These are phyloP conservation scores for Diloba caeruleocephala DNA, from an alignment of 2,888 invertebrate genomes.

Conservation along the genomic window DNA sequence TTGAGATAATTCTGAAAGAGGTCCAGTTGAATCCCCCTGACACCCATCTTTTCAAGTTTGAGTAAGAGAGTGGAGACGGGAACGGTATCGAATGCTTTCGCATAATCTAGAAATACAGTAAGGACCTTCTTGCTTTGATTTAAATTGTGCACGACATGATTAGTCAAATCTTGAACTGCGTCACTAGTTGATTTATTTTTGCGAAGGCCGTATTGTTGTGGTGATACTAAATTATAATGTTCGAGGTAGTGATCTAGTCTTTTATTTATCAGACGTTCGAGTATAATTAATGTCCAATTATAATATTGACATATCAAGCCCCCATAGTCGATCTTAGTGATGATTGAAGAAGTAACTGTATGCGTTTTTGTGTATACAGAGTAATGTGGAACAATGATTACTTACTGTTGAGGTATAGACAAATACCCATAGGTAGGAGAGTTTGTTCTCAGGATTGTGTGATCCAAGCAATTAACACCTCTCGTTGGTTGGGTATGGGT, in stretches of 20 bases:
- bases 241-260: background rate
- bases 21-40: background rate
- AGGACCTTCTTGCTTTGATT: background rate
- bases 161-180: background rate
- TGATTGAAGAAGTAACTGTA: no score
- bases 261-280: slow-evolving; percentile 7
- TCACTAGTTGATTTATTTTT: background rate
- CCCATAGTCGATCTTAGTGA: no score
- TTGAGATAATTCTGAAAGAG: background rate
- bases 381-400: no score
- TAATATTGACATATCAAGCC: no score
- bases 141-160: background rate
- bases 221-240: slow-evolving; percentile 3
- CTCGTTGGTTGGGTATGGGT: slow-evolving; percentile 29
- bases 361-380: no score
- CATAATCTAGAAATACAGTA: background rate
- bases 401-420: no score
- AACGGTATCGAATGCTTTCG: background rate
- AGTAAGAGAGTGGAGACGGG: background rate
- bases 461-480: no score
- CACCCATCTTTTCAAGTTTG: background rate
- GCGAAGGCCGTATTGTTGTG: background rate
- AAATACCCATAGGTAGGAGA: no score
- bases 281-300: background rate
- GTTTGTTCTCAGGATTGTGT: no score